phyloP scores from a whole-genome alignment of 2,888 invertebrate species.

The Drosophila dives region DNA sequence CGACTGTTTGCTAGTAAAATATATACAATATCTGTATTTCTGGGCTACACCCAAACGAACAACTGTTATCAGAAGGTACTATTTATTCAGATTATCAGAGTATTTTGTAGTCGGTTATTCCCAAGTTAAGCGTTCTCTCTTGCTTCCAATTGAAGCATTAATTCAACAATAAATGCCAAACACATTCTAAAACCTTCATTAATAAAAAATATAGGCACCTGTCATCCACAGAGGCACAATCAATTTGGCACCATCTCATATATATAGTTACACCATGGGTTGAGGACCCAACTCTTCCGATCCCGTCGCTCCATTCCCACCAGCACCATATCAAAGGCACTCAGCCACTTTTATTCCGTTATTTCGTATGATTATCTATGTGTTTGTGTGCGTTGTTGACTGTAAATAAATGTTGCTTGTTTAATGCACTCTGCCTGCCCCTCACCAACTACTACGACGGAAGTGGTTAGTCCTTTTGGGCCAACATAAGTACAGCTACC shows the following conservation, averaged over 20 bases:
- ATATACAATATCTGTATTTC: no score
- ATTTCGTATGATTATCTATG: conserved; percentile 32
- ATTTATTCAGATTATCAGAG: background rate
- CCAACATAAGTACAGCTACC: background rate
- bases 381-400: conserved; percentile 33
- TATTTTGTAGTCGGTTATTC: background rate
- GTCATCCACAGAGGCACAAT: background rate
- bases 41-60: background rate
- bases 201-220: background rate
- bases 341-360: conserved; percentile 27
- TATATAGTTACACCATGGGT: background rate
- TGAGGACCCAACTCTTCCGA: background rate
- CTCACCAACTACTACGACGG: background rate
- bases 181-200: background rate
- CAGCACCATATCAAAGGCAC: conserved; percentile 8
- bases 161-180: background rate
- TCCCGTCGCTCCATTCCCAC: background rate
- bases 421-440: conserved; percentile 7
- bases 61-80: background rate
- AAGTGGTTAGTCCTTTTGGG: background rate
- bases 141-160: background rate
- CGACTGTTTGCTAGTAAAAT: background rate
- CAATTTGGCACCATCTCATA: background rate
- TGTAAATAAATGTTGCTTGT: conserved; percentile 63
- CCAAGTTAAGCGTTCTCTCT: background rate